Conservation (phyloP, 1,140 invertebrate genomes). For the Ceratina calcarata region DNA sequence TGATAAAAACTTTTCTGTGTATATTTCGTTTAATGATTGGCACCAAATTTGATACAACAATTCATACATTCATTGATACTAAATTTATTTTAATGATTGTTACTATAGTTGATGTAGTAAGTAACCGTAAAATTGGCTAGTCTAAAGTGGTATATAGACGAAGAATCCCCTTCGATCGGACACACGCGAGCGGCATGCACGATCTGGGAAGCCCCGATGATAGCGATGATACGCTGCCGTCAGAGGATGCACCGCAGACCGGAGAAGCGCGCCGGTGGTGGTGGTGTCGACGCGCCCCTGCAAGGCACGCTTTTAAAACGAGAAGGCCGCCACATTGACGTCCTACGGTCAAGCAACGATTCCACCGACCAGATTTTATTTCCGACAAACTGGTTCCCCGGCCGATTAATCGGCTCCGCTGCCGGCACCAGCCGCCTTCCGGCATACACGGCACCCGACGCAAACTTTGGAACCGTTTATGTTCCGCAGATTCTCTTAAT, state of each 20-base stretch:
- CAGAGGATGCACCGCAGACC: neutral
- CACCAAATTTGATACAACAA: too few species aligned
- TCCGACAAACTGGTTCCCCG: conserved; percentile 78
- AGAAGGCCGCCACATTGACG: conserved; percentile 62
- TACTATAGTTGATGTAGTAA: neutral
- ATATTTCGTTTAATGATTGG: too few species aligned
- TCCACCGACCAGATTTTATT: conserved; percentile 75
- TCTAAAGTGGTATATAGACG: conserved; percentile 39
- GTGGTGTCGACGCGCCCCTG: conserved; percentile 45
- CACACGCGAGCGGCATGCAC: conserved; percentile 32
- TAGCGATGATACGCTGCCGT: conserved; percentile 38
- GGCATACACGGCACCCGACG: neutral
- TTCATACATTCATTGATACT: too few species aligned
- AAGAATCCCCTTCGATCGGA: conserved; percentile 62
- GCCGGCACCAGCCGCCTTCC: conserved; percentile 43
- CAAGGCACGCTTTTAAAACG: conserved; percentile 51
- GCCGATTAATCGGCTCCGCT: conserved; percentile 77
- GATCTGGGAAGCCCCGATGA: conserved; percentile 56
- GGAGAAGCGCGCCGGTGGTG: conserved; percentile 20
- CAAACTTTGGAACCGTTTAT: too few species aligned
- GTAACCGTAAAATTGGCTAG: conserved; percentile 12
- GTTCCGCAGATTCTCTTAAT: too few species aligned
- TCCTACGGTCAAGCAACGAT: conserved; percentile 69
- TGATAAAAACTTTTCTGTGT: too few species aligned
- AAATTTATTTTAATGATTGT: too few species aligned